Base-by-base conservation (phyloP, 2,113 vertebrate genomes). In the Tragelaphus strepsiceros region DNA sequence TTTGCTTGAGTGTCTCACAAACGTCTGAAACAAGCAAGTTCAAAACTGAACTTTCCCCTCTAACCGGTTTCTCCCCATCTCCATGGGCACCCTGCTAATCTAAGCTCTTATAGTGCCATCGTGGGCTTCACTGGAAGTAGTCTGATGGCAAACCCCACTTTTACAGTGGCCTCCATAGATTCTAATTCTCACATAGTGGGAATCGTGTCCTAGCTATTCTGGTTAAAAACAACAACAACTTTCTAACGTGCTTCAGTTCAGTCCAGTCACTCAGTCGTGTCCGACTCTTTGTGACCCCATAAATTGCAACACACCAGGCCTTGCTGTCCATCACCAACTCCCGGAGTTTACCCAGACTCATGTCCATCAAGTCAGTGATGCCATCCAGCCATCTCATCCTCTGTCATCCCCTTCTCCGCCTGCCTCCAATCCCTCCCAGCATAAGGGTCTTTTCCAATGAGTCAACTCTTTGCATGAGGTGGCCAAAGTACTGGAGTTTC, bases 281-380 rank as follows among this genome's bases (percentile, higher is more conserved):
- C 58, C 0, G 2, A 28, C 58, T 13, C 11, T 28, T 28, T 59
- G 24, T 11, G 0, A 12, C 4, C 58, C 58, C 58, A 5, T 59
- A 24, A 59, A 59, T 5, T 0, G 11, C 4, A 0, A 24, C 58
- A 59, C 2, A 1, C 24, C 58, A 59, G 11, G 58, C 58, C 24
- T 28, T 26, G 24, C 24, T 59, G 11, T 28, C 58, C 58, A 28
- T 26, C 24, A 28, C 58, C 24, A 59, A 13, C 24, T 59, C 58
- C 58, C 0, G 0, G 58, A 59, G 58, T 59, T 59, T 1, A 59
- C 24, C 5, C 58, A 59, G 0, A 59, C 24, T 28, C 58, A 13
- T 6, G 58, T 13, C 58, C 24, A 59, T 13, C 4, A 11, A 59
- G 58, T 59, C 0, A 0, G 58, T 59, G 58, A 59, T 59, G 24